Percentiles rank a stretch among this genome's conserved stretches.
Conservation (phyloP, 2,888 invertebrate species). For the Thera britannica region DNA sequence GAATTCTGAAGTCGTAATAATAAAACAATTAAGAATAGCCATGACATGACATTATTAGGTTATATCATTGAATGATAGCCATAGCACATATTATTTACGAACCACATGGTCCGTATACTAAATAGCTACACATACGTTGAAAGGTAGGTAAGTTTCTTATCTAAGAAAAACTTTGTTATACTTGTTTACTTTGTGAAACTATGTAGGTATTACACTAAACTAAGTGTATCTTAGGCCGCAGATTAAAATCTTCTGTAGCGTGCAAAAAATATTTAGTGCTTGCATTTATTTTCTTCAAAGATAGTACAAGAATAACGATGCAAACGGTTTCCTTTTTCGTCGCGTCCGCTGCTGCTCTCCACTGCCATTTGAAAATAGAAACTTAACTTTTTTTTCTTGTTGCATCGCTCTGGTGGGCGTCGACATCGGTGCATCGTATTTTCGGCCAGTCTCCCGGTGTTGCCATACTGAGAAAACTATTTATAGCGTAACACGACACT, state of each 20-base stretch:
- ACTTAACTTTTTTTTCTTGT: slow-evolving; percentile 65
- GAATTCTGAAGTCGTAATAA: slow-evolving; percentile 5
- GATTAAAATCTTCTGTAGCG: no score
- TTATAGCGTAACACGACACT: slow-evolving; percentile 54
- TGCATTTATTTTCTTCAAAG: slow-evolving; percentile 1
- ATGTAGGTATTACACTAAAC: no score
- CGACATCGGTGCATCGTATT: slow-evolving; percentile 78
- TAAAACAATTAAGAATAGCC: not conserved
- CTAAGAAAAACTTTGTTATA: no score
- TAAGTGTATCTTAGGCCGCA: no score
- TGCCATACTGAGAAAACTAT: slow-evolving; percentile 66
- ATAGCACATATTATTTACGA: not conserved
- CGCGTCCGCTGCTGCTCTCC: slow-evolving; percentile 58
- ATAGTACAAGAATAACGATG: slow-evolving; percentile 30
- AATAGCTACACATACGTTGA: no score
- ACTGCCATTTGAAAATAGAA: slow-evolving; percentile 80
- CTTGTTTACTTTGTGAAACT: no score
- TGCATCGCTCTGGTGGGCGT: slow-evolving; percentile 75
- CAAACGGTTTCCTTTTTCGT: slow-evolving; percentile 61
- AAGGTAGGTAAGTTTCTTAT: no score
- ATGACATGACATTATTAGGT: not conserved
- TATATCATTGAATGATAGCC: not conserved
- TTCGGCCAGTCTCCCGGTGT: slow-evolving; percentile 73
- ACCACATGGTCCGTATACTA: not conserved
- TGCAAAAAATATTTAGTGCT: no score